Percentiles rank a stretch among this genome's conserved stretches.
These are phyloP conservation scores for Xylophagus ater DNA, from an alignment of 2,888 invertebrate species.

Conservation along the genomic window DNA sequence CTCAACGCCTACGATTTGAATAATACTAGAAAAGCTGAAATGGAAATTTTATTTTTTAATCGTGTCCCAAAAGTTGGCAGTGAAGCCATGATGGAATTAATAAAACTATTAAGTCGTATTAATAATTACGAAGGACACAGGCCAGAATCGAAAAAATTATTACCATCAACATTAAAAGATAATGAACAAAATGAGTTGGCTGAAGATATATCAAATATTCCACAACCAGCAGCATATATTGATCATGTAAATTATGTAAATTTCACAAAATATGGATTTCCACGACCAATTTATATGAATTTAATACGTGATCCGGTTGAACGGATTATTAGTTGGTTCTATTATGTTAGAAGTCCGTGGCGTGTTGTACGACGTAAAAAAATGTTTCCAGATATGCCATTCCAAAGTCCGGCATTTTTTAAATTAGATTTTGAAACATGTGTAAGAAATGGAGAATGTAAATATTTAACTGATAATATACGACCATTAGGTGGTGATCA, in stretches of 20 bases:
- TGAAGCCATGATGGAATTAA: slow-evolving; percentile 77
- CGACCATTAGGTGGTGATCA: slow-evolving; percentile 66
- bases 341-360: slow-evolving; percentile 82
- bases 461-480: slow-evolving; percentile 41
- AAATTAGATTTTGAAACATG: slow-evolving; percentile 83
- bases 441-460: slow-evolving; percentile 66
- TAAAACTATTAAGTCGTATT: slow-evolving; percentile 47
- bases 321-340: slow-evolving; percentile 83
- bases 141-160: background rate
- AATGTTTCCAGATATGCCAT: slow-evolving; percentile 67
- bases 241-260: slow-evolving; percentile 34
- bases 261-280: slow-evolving; percentile 47
- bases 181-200: slow-evolving; percentile 64
- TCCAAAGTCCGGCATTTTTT: slow-evolving; percentile 76
- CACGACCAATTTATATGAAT: slow-evolving; percentile 79
- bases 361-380: slow-evolving; percentile 78
- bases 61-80: slow-evolving; percentile 58
- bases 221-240: slow-evolving; percentile 27
- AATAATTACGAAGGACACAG: slow-evolving; percentile 24
- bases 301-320: slow-evolving; percentile 84
- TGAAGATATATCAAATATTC: slow-evolving; percentile 23
- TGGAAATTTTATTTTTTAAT: slow-evolving; percentile 68
- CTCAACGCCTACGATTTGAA: slow-evolving; percentile 58
- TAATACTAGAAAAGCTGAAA: slow-evolving; percentile 58
- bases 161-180: slow-evolving; percentile 43